phyloP scores from a whole-genome alignment of 2,797 vertebrate genomes.

The Peromyscus eremicus region DNA sequence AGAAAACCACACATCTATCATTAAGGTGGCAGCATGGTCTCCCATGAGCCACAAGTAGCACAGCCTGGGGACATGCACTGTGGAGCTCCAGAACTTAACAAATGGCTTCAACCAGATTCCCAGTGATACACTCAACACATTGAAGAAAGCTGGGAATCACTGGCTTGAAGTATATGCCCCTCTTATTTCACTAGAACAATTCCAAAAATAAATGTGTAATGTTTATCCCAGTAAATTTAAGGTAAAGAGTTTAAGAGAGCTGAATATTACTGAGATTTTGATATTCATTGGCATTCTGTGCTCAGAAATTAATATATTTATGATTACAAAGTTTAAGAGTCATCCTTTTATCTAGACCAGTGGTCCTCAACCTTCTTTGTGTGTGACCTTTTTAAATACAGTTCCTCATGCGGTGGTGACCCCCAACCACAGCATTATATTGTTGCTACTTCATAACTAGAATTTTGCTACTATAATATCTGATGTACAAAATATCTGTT shows the following conservation, averaged over 20 bases:
- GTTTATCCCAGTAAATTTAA: neutral
- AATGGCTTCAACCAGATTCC: neutral
- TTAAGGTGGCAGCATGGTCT: neutral
- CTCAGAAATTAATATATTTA: neutral
- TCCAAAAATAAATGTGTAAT: neutral
- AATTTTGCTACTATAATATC: neutral
- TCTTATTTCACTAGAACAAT: conserved; percentile 11
- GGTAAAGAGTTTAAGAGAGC: neutral
- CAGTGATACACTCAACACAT: neutral
- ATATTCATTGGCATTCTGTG: neutral
- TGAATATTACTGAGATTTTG: neutral
- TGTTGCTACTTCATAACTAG: neutral
- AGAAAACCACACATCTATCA: neutral
- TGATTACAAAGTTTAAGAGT: neutral
- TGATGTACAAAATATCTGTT: neutral
- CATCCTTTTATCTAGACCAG: neutral
- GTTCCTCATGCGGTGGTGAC: neutral
- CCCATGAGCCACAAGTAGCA: neutral
- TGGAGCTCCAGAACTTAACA: neutral
- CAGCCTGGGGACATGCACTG: neutral
- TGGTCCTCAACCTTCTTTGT: neutral
- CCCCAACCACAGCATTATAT: neutral
- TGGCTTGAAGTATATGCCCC: neutral
- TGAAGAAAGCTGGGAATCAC: neutral
- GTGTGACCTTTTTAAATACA: neutral